Conservation (phyloP, 35 echinoderm and acorn worm genomes). For the Holothuria glaberrima region DNA sequence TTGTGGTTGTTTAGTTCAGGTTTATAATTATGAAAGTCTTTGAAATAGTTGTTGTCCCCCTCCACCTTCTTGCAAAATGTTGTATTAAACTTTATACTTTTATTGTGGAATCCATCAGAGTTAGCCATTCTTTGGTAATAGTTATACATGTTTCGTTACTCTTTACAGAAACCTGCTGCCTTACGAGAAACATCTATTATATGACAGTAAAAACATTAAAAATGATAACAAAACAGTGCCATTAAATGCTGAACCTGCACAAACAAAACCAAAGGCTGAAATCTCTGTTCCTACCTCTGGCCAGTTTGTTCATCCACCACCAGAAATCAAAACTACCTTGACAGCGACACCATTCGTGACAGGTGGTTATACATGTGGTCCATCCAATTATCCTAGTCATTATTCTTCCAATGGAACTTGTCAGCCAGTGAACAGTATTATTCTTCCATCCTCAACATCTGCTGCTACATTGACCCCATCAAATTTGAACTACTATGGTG, state of each 20-base stretch:
- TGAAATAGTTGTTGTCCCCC: too few species aligned
- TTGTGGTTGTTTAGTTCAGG: too few species aligned
- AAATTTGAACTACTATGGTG: slow-evolving; percentile 24
- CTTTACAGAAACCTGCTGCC: slow-evolving; percentile 34
- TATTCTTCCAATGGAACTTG: too few species aligned
- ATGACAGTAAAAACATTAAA: background rate
- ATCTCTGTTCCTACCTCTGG: background rate
- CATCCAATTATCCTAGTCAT: too few species aligned
- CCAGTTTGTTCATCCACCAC: background rate
- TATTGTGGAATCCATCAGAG: too few species aligned
- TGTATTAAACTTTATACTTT: too few species aligned
- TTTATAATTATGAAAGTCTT: too few species aligned
- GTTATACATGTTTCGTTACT: background rate
- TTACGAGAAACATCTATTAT: slow-evolving; percentile 40
- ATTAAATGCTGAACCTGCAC: background rate
- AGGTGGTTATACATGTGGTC: too few species aligned
- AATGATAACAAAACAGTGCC: background rate
- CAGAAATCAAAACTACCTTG: background rate
- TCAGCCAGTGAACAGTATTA: too few species aligned
- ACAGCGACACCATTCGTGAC: slow-evolving; percentile 13
- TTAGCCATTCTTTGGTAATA: too few species aligned
- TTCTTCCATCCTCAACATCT: too few species aligned
- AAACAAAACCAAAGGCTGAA: background rate
- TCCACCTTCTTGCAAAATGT: too few species aligned
- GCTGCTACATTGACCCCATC: background rate